These are phyloP conservation scores for Anhinga anhinga DNA, from an alignment of 2,113 vertebrate species.

Conservation along the genomic window DNA sequence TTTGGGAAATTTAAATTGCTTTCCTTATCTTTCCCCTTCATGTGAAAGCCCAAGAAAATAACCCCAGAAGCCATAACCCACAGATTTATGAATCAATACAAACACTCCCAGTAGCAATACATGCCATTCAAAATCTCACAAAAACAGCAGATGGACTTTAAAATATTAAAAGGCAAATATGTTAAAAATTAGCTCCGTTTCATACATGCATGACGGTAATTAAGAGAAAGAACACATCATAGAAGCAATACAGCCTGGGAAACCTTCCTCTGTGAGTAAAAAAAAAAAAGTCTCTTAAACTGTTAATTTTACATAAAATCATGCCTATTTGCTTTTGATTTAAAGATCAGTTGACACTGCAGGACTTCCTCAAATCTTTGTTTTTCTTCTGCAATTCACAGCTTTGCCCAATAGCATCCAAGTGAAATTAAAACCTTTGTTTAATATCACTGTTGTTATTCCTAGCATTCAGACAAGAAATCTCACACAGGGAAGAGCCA, in stretches of 20 bases:
- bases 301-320: not conserved
- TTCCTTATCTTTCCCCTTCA: conserved; percentile 22
- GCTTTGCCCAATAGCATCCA: not conserved
- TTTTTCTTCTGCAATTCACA: not conserved
- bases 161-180: conserved; percentile 12
- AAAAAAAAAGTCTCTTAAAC: not conserved
- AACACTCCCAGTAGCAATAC: not conserved
- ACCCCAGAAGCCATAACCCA: not conserved
- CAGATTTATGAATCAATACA: not conserved
- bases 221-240: not conserved
- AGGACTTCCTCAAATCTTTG: not conserved
- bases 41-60: not conserved
- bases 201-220: not conserved
- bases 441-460: not conserved
- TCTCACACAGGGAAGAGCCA: not conserved
- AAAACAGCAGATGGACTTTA: not conserved
- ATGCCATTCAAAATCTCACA: not conserved
- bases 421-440: not conserved
- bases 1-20: conserved; percentile 32
- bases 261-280: not conserved
- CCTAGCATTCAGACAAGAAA: not conserved
- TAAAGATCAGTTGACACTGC: not conserved
- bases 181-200: not conserved
- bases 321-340: not conserved
- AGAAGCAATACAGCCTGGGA: not conserved